These are phyloP conservation scores for Anseranas semipalmata DNA, from an alignment of 2,113 vertebrate species.

Conservation along the genomic window DNA sequence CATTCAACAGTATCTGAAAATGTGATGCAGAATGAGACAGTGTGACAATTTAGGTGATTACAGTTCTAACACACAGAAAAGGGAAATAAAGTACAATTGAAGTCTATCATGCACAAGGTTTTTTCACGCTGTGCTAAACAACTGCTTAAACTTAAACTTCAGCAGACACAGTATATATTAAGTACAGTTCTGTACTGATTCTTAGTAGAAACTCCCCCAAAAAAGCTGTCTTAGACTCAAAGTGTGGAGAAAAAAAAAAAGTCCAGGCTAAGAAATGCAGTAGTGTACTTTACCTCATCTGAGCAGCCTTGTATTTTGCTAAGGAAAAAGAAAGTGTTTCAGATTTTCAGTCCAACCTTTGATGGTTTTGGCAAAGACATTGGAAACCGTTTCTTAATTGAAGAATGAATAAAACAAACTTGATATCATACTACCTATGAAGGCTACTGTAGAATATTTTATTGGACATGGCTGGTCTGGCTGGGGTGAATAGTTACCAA, in stretches of 20 bases:
- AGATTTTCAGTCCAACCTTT: background rate
- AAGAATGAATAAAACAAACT: background rate
- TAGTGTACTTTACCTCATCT: background rate
- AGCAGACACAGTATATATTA: background rate
- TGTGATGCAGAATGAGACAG: background rate
- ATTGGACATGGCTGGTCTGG: background rate
- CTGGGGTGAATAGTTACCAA: background rate
- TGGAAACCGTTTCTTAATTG: conserved; percentile 5
- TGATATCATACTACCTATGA: background rate
- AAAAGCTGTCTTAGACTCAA: background rate
- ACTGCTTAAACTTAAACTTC: background rate
- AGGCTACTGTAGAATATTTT: background rate
- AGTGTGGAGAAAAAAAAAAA: background rate
- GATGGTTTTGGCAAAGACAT: background rate
- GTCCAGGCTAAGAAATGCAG: background rate
- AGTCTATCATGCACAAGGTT: background rate
- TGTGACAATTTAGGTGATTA: background rate
- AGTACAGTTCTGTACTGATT: background rate
- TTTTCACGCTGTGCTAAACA: background rate
- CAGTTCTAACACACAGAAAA: background rate
- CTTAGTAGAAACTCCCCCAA: background rate
- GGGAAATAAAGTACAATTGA: background rate
- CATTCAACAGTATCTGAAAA: background rate
- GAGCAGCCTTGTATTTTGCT: background rate
- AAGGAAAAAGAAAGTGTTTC: background rate